phyloP scores from a whole-genome alignment of 2,888 invertebrate species.

The Eretmocerus hayati region DNA sequence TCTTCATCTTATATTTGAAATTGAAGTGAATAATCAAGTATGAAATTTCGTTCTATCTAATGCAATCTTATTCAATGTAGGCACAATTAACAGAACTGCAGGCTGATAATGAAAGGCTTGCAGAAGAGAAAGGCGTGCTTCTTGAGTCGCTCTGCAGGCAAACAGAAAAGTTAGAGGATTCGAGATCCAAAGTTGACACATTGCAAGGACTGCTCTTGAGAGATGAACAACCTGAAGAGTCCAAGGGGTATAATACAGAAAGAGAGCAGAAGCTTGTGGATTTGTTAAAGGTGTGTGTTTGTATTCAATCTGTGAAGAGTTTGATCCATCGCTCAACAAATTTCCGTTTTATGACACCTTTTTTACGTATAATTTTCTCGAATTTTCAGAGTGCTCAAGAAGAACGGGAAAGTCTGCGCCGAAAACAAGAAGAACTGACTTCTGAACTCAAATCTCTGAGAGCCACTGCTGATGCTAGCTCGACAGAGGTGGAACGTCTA shows the following conservation, averaged over 20 bases:
- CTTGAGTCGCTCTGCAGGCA: constrained; percentile 86
- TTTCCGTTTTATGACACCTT: too few relatives aligned
- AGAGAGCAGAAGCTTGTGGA: constrained; percentile 76
- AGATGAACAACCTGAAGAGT: constrained; percentile 57
- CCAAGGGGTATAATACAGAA: constrained; percentile 59
- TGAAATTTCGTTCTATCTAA: too few relatives aligned
- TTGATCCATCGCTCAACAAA: too few relatives aligned
- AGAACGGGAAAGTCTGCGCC: constrained; percentile 65
- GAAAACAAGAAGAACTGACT: constrained; percentile 73
- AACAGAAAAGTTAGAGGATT: constrained; percentile 85
- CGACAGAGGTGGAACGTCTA: constrained; percentile 60
- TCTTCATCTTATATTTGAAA: too few relatives aligned
- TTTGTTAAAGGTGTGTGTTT: constrained; percentile 60
- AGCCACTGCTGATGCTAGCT: constrained; percentile 54
- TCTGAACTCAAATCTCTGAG: constrained; percentile 62
- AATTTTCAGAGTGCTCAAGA: constrained; percentile 64
- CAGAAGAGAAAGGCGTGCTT: constrained; percentile 83
- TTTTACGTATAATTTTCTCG: too few relatives aligned
- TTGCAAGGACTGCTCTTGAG: constrained; percentile 71
- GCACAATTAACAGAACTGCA: constrained; percentile 79
- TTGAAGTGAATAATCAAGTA: too few relatives aligned
- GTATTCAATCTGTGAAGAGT: too few relatives aligned
- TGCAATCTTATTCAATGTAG: constrained; percentile 28
- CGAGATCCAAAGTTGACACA: constrained; percentile 75
- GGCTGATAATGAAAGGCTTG: constrained; percentile 77